These are phyloP conservation scores for Anomalospiza imberbis DNA, from an alignment of 2,797 vertebrate genomes.

Conservation along the genomic window DNA sequence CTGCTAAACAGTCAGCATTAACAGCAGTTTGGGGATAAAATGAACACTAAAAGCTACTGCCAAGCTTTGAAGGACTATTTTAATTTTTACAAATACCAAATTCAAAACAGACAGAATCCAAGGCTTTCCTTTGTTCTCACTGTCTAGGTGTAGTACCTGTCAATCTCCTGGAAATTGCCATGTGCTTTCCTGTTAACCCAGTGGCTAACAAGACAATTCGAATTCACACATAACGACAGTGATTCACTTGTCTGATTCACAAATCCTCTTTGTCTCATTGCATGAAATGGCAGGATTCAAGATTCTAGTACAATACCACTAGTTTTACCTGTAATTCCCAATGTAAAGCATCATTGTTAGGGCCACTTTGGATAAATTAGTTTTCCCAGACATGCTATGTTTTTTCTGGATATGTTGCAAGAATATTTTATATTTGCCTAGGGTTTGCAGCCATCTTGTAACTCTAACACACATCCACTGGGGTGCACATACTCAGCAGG, in stretches of 20 bases:
- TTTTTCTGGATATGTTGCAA: background rate
- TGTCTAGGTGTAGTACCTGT: background rate
- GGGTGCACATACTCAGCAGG: background rate
- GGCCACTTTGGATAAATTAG: background rate
- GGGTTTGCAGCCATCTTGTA: background rate
- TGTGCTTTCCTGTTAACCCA: background rate
- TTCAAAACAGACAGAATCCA: background rate
- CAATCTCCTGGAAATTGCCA: background rate
- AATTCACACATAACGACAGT: background rate
- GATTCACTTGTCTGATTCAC: background rate
- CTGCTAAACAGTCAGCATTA: background rate
- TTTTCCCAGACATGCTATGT: background rate
- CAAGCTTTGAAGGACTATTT: background rate
- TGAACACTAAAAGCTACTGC: background rate
- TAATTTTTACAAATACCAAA: background rate
- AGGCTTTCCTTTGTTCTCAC: background rate
- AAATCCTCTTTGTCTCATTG: background rate
- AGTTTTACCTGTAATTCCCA: background rate
- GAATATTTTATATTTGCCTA: background rate
- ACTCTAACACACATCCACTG: background rate
- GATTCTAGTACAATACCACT: background rate
- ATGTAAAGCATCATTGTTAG: background rate
- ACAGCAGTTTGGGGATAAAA: background rate
- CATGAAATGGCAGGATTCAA: background rate
- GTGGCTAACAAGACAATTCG: accelerated